Percentiles rank a stretch among this genome's conserved stretches.
These are phyloP conservation scores for Paracentrotus lividus DNA, from an alignment of 53 echinoderm and acorn worm species.

Conservation along the genomic window DNA sequence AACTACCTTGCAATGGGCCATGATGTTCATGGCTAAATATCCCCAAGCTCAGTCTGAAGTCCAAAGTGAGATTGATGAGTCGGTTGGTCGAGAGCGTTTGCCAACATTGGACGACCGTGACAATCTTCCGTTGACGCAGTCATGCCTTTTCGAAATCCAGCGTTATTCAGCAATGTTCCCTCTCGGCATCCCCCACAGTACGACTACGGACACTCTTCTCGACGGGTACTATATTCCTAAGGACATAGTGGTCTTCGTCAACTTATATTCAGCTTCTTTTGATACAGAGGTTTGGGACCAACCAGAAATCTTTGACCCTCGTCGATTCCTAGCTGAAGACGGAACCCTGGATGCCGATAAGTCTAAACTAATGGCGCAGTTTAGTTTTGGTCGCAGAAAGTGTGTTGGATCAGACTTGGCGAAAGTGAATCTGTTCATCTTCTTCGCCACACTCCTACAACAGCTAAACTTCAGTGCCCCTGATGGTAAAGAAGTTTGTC, in stretches of 20 bases:
- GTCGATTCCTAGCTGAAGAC: slow-evolving; percentile 69
- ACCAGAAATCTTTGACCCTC: slow-evolving; percentile 73
- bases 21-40: slow-evolving; percentile 77
- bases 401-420: slow-evolving; percentile 74
- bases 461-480: slow-evolving; percentile 1
- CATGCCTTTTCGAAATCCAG: slow-evolving; percentile 84
- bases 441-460: slow-evolving; percentile 62
- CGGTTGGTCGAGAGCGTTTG: slow-evolving; percentile 74
- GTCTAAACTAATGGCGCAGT: slow-evolving; percentile 23
- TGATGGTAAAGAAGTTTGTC: background rate
- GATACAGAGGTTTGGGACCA: slow-evolving; percentile 74
- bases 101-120: slow-evolving; percentile 78
- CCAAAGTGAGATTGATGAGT: slow-evolving; percentile 74
- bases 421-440: slow-evolving; percentile 65
- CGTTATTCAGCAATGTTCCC: slow-evolving; percentile 86
- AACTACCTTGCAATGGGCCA: slow-evolving; percentile 78
- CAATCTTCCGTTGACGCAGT: slow-evolving; percentile 83
- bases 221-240: slow-evolving; percentile 84
- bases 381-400: slow-evolving; percentile 67
- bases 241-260: slow-evolving; percentile 91
- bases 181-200: slow-evolving; percentile 91
- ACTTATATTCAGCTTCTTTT: slow-evolving; percentile 81
- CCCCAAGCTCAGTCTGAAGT: slow-evolving; percentile 71
- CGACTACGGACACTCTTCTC: slow-evolving; percentile 83
- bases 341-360: slow-evolving; percentile 71